These are phyloP conservation scores for Drosophila suzukii DNA, from an alignment of 1,140 invertebrate genomes.

Conservation along the genomic window DNA sequence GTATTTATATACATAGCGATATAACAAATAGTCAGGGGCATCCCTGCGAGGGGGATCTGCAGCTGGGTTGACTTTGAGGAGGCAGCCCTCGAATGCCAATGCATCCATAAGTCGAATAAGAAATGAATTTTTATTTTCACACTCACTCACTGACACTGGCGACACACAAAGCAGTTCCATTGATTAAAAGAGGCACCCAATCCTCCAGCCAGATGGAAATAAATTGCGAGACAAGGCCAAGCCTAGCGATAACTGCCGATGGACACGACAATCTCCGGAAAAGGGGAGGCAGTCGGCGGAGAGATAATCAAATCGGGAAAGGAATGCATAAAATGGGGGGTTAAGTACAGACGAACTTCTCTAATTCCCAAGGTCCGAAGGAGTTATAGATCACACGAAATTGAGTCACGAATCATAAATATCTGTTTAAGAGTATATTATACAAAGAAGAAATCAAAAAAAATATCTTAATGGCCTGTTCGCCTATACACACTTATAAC, in stretches of 20 bases:
- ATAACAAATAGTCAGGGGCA: slow-evolving; percentile 49
- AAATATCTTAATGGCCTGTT: neutral
- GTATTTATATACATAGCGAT: slow-evolving; percentile 31
- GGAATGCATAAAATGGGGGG: slow-evolving; percentile 42
- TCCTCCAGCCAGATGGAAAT: slow-evolving; percentile 38
- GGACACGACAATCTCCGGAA: slow-evolving; percentile 59
- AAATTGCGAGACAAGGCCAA: slow-evolving; percentile 67
- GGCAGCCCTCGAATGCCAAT: slow-evolving; percentile 63
- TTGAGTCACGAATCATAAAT: slow-evolving; percentile 2
- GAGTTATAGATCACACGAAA: neutral
- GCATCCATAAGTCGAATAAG: slow-evolving; percentile 62
- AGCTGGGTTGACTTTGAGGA: slow-evolving; percentile 48
- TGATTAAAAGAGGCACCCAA: slow-evolving; percentile 59
- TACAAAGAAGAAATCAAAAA: neutral
- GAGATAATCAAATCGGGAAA: slow-evolving; percentile 44
- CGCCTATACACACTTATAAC: no score
- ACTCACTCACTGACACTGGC: slow-evolving; percentile 26
- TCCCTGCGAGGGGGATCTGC: slow-evolving; percentile 23
- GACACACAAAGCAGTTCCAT: slow-evolving; percentile 68
- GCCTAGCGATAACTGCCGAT: slow-evolving; percentile 72
- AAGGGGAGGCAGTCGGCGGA: slow-evolving; percentile 12
- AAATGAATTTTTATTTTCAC: slow-evolving; percentile 45
- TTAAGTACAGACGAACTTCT: slow-evolving; percentile 1
- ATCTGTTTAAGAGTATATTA: neutral
- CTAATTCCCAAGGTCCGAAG: neutral